These are phyloP conservation scores for Lophochroa leadbeateri DNA, from an alignment of 2,113 vertebrate genomes.

Conservation along the genomic window DNA sequence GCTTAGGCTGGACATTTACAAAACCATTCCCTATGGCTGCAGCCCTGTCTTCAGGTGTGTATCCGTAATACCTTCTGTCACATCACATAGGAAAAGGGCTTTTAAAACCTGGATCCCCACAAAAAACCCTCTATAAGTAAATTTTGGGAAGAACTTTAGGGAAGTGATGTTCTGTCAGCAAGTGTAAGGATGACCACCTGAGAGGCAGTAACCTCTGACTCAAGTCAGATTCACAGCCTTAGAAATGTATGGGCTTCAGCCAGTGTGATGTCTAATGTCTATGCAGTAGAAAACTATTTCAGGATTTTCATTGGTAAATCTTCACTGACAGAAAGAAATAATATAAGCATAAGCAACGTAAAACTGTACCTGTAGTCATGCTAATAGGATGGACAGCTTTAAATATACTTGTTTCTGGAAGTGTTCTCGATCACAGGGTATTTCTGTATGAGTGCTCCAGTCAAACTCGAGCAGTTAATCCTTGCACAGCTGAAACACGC, in stretches of 20 bases:
- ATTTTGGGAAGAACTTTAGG: neutral
- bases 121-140: neutral
- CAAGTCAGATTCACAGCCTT: neutral
- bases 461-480: neutral
- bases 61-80: neutral
- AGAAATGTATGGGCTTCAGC: neutral
- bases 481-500: neutral
- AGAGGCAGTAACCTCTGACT: neutral
- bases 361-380: neutral
- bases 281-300: neutral
- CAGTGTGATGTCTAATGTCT: neutral
- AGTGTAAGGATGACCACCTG: neutral
- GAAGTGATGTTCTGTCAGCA: neutral
- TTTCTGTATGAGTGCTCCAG: neutral
- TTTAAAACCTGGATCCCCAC: neutral
- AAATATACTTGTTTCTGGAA: neutral
- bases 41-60: neutral
- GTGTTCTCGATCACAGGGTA: neutral
- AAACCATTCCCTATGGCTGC: neutral
- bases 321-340: neutral
- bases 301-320: neutral
- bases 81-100: neutral
- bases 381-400: neutral
- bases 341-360: neutral
- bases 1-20: neutral